Base-by-base conservation (phyloP, 2,797 vertebrate species). In the Danio choprae region DNA sequence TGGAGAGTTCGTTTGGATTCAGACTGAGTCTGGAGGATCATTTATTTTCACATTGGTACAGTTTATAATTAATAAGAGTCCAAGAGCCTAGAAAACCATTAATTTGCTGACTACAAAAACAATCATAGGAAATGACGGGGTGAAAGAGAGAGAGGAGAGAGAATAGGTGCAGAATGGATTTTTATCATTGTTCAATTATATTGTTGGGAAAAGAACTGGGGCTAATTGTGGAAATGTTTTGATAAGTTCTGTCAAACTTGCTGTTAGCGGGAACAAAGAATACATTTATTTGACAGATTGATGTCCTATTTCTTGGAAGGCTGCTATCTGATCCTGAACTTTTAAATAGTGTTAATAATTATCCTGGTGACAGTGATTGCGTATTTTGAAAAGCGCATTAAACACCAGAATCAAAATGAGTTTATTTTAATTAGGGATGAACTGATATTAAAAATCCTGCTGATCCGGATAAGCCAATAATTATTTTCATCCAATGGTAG, bases 181-280 rank as follows among this genome's bases (percentile, higher is more conserved):
- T 74, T 53, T 40, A 18, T 62, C 62, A 67, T 60, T 51, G 38
- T 50, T 43, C 38, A 6, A 13, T 44, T 59, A 29, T 43, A 41
- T 46, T 74, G 56, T 22, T 43, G 38, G 22, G n/a, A 50, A 67
- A 58, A 58, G 38, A 67, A 38, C 51, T 22, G 15, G 50, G 15
- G 62, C 43, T 74, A 73, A 68, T 73, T 44, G 44, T 67, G 46
- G 55, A 73, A 68, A 74, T 55, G 38, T 69, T 74, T 60, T 65
- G 29, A 71, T 53, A 44, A 78, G 59, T 74, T 62, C 41, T 74
- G 46, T 74, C 69, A 78, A 74, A 68, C 60, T 68, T 51, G 58
- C 53, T 53, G 15, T 51, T 48, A 29, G 41, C 4, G 59, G 9
- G 7, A 53, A 69, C 29, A 77, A 63, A 64, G 53, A 56, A 15